Conservation (phyloP, 2,888 invertebrate species). For the Neoaliturus tenellus region DNA sequence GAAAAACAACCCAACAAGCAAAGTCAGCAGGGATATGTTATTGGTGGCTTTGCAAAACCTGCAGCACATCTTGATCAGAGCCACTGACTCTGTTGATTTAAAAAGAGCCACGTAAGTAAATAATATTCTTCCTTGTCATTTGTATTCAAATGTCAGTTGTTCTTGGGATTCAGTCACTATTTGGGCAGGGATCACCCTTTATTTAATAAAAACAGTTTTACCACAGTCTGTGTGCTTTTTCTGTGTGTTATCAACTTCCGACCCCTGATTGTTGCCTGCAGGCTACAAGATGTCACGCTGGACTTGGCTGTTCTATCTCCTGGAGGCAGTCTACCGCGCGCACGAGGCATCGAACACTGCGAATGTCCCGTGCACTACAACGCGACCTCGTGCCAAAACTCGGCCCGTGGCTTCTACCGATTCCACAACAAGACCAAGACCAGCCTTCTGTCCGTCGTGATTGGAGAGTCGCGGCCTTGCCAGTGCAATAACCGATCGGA, state of each 20-base stretch:
- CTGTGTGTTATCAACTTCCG: too few relatives aligned
- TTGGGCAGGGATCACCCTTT: too few relatives aligned
- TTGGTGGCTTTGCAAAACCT: conserved; percentile 96
- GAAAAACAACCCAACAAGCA: conserved; percentile 74
- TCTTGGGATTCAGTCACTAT: too few relatives aligned
- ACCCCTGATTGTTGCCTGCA: conserved; percentile 68
- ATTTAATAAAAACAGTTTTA: too few relatives aligned
- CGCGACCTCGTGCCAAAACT: conserved; percentile 94
- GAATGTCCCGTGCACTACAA: conserved; percentile 88
- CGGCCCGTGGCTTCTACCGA: conserved; percentile 88
- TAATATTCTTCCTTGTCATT: too few relatives aligned
- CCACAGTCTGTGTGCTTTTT: too few relatives aligned
- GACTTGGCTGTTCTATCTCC: conserved; percentile 86
- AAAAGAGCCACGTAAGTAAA: conserved; percentile 75
- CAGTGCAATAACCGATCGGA: conserved; percentile 87
- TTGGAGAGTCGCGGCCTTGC: conserved; percentile 88
- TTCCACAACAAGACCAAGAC: conserved; percentile 77
- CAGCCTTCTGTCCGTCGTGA: conserved; percentile 85
- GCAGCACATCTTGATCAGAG: conserved; percentile 86
- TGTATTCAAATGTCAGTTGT: too few relatives aligned
- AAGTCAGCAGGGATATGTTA: conserved; percentile 84
- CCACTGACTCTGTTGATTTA: conserved; percentile 79
- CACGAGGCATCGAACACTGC: conserved; percentile 91
- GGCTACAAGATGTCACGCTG: conserved; percentile 86
- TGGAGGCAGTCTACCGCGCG: conserved; percentile 80